These are phyloP conservation scores for Mycetomoellerius zeteki DNA, from an alignment of 1,140 invertebrate species.

Conservation along the genomic window DNA sequence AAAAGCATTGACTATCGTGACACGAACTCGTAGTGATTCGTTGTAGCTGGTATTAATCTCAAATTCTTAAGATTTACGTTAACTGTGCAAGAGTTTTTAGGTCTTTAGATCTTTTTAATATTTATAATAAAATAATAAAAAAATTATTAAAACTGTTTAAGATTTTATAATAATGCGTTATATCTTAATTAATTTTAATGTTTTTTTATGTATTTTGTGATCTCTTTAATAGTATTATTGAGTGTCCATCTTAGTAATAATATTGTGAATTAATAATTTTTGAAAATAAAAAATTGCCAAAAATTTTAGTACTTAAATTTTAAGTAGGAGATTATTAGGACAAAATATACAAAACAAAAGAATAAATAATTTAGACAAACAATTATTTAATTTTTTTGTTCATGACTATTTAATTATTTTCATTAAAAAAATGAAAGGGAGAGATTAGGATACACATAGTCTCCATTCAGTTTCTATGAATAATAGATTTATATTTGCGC, in stretches of 20 bases:
- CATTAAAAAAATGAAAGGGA: neutral
- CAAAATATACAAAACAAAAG: neutral
- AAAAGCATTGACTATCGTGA: neutral
- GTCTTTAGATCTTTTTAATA: neutral
- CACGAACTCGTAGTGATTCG: conserved; percentile 5
- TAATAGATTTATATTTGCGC: neutral
- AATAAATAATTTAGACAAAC: neutral
- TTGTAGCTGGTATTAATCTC: conserved; percentile 4
- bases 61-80: neutral
- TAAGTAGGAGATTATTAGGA: neutral
- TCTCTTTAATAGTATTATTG: neutral
- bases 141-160: neutral
- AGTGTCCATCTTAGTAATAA: neutral
- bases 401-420: neutral
- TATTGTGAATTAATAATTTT: neutral
- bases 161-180: neutral
- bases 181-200: neutral
- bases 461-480: neutral
- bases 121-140: neutral
- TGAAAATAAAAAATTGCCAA: neutral
- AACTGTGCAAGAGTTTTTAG: neutral
- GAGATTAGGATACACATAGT: neutral
- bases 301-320: neutral
- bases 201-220: neutral
- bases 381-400: neutral